A percentile compares a stretch with the other conserved stretches of the same genome.
phyloP scores from a whole-genome alignment of 1,140 invertebrate genomes.

The Notospermus geniculatus region DNA sequence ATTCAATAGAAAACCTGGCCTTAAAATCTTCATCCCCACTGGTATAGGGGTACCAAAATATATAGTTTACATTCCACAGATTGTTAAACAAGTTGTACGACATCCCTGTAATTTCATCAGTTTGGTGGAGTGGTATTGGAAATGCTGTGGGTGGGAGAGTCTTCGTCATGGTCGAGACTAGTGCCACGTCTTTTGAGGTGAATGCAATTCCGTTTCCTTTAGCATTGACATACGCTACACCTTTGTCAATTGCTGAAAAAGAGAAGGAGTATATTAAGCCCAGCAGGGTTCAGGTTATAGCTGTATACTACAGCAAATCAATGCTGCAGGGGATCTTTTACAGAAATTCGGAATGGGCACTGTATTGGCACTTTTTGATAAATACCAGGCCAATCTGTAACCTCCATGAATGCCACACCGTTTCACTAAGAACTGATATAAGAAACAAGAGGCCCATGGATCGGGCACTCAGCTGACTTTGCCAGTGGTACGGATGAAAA shows the following conservation, averaged over 20 bases:
- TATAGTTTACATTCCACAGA: conserved; percentile 49
- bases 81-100: conserved; percentile 50
- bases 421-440: too few species aligned
- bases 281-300: too few species aligned
- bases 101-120: conserved; percentile 31
- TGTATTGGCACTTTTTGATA: too few species aligned
- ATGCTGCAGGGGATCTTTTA: too few species aligned
- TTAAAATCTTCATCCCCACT: conserved; percentile 33
- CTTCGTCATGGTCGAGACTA: conserved; percentile 32
- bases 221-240: conserved; percentile 24
- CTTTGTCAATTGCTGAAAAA: conserved; percentile 30
- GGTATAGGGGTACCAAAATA: conserved; percentile 45
- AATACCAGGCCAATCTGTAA: too few species aligned
- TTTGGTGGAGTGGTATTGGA: conserved; percentile 37
- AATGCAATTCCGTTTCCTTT: conserved; percentile 28
- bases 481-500: too few species aligned
- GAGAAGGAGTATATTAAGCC: too few species aligned
- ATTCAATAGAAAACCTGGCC: conserved; percentile 31
- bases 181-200: conserved; percentile 29
- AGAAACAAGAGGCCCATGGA: neutral
- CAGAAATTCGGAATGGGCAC: too few species aligned
- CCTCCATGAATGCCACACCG: too few species aligned
- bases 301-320: too few species aligned
- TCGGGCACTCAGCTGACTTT: too few species aligned
- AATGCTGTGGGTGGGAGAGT: conserved; percentile 30